These are phyloP conservation scores for Actenoides hombroni DNA, from an alignment of 2,113 vertebrate species.

Conservation along the genomic window DNA sequence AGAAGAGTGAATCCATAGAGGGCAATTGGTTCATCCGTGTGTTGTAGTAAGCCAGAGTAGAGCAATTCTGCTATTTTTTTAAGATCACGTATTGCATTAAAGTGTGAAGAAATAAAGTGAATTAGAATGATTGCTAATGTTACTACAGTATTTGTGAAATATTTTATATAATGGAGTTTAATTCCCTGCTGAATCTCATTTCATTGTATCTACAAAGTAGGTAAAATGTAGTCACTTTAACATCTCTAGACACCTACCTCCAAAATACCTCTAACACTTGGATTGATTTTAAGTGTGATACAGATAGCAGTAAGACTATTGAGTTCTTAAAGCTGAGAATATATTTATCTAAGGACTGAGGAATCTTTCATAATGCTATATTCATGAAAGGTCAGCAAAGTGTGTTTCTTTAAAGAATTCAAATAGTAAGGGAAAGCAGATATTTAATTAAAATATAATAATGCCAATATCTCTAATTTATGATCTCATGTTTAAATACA, in stretches of 20 bases:
- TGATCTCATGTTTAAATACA: neutral
- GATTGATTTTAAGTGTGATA: neutral
- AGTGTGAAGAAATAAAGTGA: neutral
- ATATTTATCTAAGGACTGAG: neutral
- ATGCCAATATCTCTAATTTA: neutral
- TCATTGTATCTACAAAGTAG: neutral
- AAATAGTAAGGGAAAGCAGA: neutral
- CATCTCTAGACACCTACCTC: neutral
- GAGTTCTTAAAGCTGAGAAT: neutral
- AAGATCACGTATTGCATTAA: accelerated
- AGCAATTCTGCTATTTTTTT: neutral
- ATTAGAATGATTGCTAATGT: neutral
- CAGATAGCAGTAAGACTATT: neutral
- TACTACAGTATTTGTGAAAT: neutral
- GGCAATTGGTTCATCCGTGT: neutral
- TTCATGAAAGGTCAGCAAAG: neutral
- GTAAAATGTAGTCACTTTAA: neutral
- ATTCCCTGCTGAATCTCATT: neutral
- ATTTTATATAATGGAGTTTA: neutral
- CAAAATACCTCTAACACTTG: neutral
- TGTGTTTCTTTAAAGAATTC: neutral
- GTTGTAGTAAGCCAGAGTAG: neutral
- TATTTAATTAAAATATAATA: neutral
- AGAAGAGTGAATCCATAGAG: neutral
- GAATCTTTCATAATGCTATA: neutral